A percentile compares a stretch with the other conserved stretches of the same genome.
Evolutionary conservation across 2,113 vertebrate genomes (phyloP).

Genomic region (Carassius auratus): DNA sequence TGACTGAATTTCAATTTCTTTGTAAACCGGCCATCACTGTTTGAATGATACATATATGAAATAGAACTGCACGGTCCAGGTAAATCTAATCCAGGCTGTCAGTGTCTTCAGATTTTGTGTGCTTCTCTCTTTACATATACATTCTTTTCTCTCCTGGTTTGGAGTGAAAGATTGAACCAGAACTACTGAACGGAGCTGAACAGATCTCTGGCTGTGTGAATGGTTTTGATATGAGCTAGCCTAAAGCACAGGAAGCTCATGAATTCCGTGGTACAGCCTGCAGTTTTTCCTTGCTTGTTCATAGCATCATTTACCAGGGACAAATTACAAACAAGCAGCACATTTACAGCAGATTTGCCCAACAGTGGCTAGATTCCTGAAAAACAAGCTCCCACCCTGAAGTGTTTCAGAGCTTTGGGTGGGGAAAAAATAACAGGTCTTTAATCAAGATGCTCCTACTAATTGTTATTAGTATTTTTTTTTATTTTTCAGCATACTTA

Average conservation of each 20-base stretch:
- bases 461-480: background rate
- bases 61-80: no score
- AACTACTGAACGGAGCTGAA: slow-evolving; percentile 2
- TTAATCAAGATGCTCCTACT: background rate
- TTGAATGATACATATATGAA: no score
- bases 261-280: slow-evolving; percentile 1
- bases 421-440: background rate
- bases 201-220: slow-evolving; percentile 17
- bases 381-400: background rate
- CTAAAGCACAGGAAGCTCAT: slow-evolving; percentile 21
- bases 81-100: slow-evolving; percentile 12
- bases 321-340: slow-evolving; percentile 36
- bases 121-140: background rate
- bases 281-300: background rate
- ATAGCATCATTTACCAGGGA: slow-evolving; percentile 25
- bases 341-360: slow-evolving; percentile 28
- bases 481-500: background rate
- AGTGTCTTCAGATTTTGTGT: slow-evolving; percentile 2
- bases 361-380: slow-evolving; percentile 10
- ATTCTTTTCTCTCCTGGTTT: background rate
- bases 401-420: background rate
- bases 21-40: background rate
- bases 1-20: background rate
- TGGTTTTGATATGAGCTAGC: slow-evolving; percentile 29
- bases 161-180: slow-evolving; percentile 7